Conservation (phyloP, 2,113 vertebrate genomes). For the Eleginops maclovinus region DNA sequence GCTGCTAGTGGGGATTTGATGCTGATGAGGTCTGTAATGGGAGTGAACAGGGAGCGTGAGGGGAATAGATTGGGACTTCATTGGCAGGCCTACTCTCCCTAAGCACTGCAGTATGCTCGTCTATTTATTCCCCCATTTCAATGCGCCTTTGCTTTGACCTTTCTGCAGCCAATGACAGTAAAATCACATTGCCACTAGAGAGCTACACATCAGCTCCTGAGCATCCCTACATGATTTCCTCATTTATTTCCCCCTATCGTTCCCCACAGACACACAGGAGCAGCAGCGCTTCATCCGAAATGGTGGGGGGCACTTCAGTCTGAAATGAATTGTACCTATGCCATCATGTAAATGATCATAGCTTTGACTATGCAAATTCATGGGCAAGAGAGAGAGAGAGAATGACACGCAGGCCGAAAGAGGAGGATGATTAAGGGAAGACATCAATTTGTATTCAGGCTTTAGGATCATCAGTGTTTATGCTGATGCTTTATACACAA, state of each 20-base stretch:
- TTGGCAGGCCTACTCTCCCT: slow-evolving; percentile 67
- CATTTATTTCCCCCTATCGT: slow-evolving; percentile 52
- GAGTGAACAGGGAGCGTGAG: slow-evolving; percentile 76
- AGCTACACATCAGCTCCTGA: slow-evolving; percentile 52
- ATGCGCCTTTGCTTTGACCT: slow-evolving; percentile 77
- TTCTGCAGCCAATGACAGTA: slow-evolving; percentile 76
- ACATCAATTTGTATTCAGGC: slow-evolving; percentile 40
- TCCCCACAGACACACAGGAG: slow-evolving; percentile 39
- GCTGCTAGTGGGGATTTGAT: slow-evolving; percentile 74
- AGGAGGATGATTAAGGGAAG: slow-evolving; percentile 46
- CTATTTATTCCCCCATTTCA: slow-evolving; percentile 76
- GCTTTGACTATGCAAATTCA: slow-evolving; percentile 73
- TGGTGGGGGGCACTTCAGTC: slow-evolving; percentile 28
- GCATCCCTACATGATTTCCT: slow-evolving; percentile 67
- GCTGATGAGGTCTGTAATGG: slow-evolving; percentile 82
- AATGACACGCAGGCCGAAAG: slow-evolving; percentile 16
- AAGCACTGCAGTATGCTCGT: slow-evolving; percentile 59
- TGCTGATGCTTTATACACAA: slow-evolving; percentile 21
- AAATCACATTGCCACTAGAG: slow-evolving; percentile 65
- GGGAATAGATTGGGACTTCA: slow-evolving; percentile 80
- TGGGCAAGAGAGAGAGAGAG: slow-evolving; percentile 1
- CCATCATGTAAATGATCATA: slow-evolving; percentile 65
- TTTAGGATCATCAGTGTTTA: slow-evolving; percentile 16
- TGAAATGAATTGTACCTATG: slow-evolving; percentile 66
- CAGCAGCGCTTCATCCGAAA: slow-evolving; percentile 20